Conservation (phyloP, 2,888 invertebrate genomes). For the Drosophila anceps region DNA sequence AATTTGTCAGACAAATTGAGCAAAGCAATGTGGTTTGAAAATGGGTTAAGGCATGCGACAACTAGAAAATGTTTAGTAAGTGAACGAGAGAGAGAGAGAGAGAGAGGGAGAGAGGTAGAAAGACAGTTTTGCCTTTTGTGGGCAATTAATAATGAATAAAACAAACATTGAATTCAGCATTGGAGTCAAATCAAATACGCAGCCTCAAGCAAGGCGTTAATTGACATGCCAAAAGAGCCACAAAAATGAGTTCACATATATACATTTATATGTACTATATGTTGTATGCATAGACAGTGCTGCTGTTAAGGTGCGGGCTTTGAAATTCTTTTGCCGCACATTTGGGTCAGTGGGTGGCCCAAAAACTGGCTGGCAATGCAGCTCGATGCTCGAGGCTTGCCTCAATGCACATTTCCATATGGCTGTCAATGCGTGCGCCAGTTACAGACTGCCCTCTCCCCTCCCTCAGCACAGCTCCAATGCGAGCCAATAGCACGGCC, state of each 20-base stretch:
- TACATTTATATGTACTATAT: neutral
- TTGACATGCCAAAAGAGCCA: conserved; percentile 54
- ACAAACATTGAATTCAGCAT: conserved; percentile 44
- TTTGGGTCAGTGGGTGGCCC: conserved; percentile 76
- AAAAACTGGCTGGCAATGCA: conserved; percentile 29
- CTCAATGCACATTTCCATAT: conserved; percentile 47
- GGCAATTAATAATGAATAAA: conserved; percentile 62
- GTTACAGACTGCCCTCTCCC: neutral
- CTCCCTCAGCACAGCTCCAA: neutral
- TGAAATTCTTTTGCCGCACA: conserved; percentile 66
- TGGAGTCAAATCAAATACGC: conserved; percentile 37
- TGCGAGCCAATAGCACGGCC: neutral
- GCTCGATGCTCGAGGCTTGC: conserved; percentile 25
- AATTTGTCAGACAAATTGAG: conserved; percentile 48
- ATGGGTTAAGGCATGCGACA: conserved; percentile 46
- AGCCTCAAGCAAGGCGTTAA: conserved; percentile 60
- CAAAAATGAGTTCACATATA: conserved; percentile 6
- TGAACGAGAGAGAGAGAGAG: neutral
- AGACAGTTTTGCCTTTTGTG: conserved; percentile 44
- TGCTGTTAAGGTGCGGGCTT: conserved; percentile 22
- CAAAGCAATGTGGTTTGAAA: conserved; percentile 46
- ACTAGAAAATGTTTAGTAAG: neutral
- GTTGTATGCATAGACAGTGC: conserved; percentile 2
- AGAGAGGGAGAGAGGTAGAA: neutral
- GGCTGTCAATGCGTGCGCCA: conserved; percentile 29